phyloP scores from a whole-genome alignment of 2,113 vertebrate genomes.

The Nothoprocta perdicaria region DNA sequence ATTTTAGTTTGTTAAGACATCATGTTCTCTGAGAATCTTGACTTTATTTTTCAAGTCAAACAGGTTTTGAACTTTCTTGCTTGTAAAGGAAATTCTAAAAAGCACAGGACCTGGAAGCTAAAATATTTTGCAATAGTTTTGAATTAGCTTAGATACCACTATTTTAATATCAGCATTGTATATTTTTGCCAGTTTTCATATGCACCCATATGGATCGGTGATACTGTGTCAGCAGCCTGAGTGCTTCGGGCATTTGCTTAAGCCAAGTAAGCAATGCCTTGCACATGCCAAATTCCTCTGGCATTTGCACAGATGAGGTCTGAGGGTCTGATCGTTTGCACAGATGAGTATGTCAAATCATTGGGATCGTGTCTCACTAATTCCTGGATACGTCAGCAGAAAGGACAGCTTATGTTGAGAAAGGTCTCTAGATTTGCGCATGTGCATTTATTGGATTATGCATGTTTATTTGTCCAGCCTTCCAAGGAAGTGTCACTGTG shows the following conservation, averaged over 20 bases:
- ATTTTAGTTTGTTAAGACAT: neutral
- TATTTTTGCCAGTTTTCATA: neutral
- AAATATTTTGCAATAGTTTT: neutral
- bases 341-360: neutral
- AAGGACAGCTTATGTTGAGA: neutral
- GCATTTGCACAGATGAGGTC: neutral
- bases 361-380: neutral
- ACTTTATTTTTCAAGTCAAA: neutral
- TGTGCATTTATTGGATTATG: neutral
- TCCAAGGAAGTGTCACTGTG: neutral
- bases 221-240: neutral
- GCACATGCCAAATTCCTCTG: neutral
- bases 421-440: neutral
- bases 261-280: neutral
- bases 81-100: neutral
- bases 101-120: neutral
- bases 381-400: neutral
- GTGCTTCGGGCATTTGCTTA: neutral
- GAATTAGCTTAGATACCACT: neutral
- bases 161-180: neutral
- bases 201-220: neutral
- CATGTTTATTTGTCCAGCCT: neutral
- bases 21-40: neutral
- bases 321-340: neutral
- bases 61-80: neutral